These are phyloP conservation scores for Drosophila borborema DNA, from an alignment of 2,888 invertebrate species.

Conservation along the genomic window DNA sequence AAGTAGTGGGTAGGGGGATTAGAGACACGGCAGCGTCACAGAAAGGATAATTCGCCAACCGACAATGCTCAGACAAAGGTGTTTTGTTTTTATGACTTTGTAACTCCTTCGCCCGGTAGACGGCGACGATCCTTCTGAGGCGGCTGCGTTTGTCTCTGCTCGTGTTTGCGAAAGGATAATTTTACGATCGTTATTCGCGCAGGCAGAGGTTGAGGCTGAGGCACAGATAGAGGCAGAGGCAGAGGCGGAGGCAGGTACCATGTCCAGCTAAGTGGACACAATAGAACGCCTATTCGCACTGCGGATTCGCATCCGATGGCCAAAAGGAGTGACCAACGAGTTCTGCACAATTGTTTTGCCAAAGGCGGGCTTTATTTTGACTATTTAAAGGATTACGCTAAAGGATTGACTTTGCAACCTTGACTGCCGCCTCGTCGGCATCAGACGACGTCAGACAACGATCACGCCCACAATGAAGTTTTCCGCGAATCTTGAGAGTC, in stretches of 20 bases:
- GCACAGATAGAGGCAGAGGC: constrained; percentile 24
- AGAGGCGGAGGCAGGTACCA: constrained; percentile 58
- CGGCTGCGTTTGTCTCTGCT: constrained; percentile 35
- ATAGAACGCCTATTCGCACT: constrained; percentile 71
- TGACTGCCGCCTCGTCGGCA: constrained; percentile 59
- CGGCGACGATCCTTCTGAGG: constrained; percentile 24
- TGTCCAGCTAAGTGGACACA: constrained; percentile 64
- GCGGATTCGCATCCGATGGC: constrained; percentile 60
- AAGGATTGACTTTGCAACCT: constrained; percentile 84
- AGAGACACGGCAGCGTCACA: constrained; percentile 55
- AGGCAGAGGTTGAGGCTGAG: constrained; percentile 37
- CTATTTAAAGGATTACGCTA: constrained; percentile 85
- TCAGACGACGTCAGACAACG: constrained; percentile 35
- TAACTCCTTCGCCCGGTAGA: constrained; percentile 76
- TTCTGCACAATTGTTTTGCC: constrained; percentile 74
- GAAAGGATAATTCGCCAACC: constrained; percentile 74
- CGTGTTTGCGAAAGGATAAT: constrained; percentile 73
- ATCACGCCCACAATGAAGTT: constrained; percentile 59
- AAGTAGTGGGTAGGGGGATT: constrained; percentile 52
- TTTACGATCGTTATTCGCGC: constrained; percentile 68
- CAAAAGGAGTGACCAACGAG: constrained; percentile 59
- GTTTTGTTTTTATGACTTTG: constrained; percentile 82
- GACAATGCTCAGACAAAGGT: constrained; percentile 75
- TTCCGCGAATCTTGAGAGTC: constrained; percentile 67
- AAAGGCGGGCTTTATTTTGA: constrained; percentile 84